These are phyloP conservation scores for Drosophila kuntzei DNA, from an alignment of 2,888 invertebrate species.

Conservation along the genomic window DNA sequence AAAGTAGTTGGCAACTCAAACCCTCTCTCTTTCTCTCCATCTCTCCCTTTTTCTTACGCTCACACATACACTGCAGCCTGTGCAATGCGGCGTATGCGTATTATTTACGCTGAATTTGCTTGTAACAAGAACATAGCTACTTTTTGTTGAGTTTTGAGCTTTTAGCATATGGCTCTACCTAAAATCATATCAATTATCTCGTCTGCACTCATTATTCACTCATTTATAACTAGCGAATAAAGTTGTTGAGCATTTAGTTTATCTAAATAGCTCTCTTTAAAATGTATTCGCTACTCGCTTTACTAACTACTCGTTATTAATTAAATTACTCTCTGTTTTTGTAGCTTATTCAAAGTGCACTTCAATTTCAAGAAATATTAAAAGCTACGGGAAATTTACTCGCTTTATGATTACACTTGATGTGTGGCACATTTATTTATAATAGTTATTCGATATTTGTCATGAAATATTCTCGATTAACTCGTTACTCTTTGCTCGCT, in stretches of 20 bases:
- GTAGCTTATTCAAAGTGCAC: too few species aligned
- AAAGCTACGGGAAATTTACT: too few species aligned
- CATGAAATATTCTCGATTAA: not conserved
- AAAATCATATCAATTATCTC: slow-evolving; percentile 11
- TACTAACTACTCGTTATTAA: too few species aligned
- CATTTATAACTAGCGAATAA: not conserved
- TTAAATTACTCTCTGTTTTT: not conserved
- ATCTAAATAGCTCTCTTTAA: not conserved
- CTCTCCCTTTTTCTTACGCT: not conserved
- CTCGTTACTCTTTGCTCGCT: not conserved
- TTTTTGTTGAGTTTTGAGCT: slow-evolving; percentile 5
- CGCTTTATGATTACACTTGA: not conserved
- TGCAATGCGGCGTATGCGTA: slow-evolving; percentile 46
- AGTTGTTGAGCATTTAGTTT: not conserved
- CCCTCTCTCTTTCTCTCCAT: not conserved
- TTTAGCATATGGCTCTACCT: slow-evolving; percentile 10
- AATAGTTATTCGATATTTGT: not conserved
- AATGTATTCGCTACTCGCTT: not conserved
- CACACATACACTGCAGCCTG: slow-evolving; percentile 4
- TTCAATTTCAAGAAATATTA: too few species aligned
- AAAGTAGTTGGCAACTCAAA: slow-evolving; percentile 60
- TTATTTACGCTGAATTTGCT: slow-evolving; percentile 34
- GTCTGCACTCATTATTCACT: not conserved
- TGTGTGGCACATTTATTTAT: not conserved
- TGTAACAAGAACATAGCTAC: slow-evolving; percentile 8